Conservation (phyloP, 2,888 invertebrate species). For the Clistopyga incitator region DNA sequence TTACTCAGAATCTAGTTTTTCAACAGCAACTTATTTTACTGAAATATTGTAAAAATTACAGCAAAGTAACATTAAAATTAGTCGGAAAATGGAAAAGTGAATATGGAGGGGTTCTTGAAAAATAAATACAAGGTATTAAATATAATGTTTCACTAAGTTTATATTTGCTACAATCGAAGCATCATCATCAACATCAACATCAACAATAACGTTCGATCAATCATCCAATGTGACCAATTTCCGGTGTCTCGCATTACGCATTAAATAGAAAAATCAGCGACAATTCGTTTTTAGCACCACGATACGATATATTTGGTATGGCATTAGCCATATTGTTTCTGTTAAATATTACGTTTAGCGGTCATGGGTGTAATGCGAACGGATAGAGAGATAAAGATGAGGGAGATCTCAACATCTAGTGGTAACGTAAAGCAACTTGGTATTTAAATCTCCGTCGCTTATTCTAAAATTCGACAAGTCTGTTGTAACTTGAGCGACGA, state of each 20-base stretch:
- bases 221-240: constrained; percentile 17
- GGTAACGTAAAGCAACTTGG: constrained; percentile 17
- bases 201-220: constrained; percentile 43
- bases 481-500: constrained; percentile 35
- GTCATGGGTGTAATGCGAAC: neutral
- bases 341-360: neutral
- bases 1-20: no score
- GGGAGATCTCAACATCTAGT: neutral
- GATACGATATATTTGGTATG: constrained; percentile 17
- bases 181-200: constrained; percentile 34
- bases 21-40: no score
- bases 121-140: neutral
- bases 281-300: constrained; percentile 56
- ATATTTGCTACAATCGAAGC: constrained; percentile 56
- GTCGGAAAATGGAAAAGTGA: no score
- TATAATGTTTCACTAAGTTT: constrained; percentile 42
- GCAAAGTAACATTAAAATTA: no score
- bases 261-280: constrained; percentile 46
- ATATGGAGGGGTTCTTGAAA: neutral
- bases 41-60: no score
- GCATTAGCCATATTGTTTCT: neutral
- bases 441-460: constrained; percentile 19
- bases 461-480: constrained; percentile 33
- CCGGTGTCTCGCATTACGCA: neutral
- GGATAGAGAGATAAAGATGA: neutral